Percentiles rank a stretch among this genome's conserved stretches.
phyloP scores from a whole-genome alignment of 2,888 invertebrate species.

The Netelia inedita region DNA sequence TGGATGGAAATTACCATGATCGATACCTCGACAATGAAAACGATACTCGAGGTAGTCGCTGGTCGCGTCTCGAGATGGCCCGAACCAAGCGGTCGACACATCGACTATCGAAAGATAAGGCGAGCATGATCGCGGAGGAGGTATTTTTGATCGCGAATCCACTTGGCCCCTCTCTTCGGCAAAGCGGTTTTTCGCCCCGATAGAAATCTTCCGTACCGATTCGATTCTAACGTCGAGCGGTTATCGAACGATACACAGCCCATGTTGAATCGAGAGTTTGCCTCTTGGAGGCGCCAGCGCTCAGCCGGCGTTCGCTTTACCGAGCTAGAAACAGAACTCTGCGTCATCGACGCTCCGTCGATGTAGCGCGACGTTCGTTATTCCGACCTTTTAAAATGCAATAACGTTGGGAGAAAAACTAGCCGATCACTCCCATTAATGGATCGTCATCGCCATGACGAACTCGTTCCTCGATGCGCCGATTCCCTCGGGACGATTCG shows the following conservation, averaged over 20 bases:
- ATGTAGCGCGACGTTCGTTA: constrained; percentile 12
- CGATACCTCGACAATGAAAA: constrained; percentile 36
- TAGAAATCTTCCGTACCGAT: constrained; percentile 32
- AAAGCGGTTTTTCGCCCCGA: neutral
- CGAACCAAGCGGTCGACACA: constrained; percentile 68
- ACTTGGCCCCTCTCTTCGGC: constrained; percentile 11
- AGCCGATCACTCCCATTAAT: constrained; percentile 49
- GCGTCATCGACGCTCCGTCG: constrained; percentile 50
- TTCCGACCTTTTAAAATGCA: neutral
- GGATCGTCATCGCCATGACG: constrained; percentile 56
- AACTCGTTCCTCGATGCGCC: constrained; percentile 42
- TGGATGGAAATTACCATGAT: constrained; percentile 27
- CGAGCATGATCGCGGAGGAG: constrained; percentile 61
- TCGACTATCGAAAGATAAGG: constrained; percentile 66
- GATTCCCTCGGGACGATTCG: constrained; percentile 58
- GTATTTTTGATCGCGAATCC: constrained; percentile 51
- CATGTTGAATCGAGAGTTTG: constrained; percentile 16
- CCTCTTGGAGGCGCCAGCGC: constrained; percentile 59
- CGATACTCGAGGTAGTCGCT: constrained; percentile 6
- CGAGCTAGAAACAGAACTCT: constrained; percentile 14
- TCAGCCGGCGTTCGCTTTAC: constrained; percentile 27
- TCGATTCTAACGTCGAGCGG: neutral
- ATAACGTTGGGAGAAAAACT: constrained; percentile 24
- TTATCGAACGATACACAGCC: constrained; percentile 18
- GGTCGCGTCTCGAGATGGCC: constrained; percentile 33